Conservation (phyloP, 2,113 vertebrate genomes). For the Cricetomys ansorgei region DNA sequence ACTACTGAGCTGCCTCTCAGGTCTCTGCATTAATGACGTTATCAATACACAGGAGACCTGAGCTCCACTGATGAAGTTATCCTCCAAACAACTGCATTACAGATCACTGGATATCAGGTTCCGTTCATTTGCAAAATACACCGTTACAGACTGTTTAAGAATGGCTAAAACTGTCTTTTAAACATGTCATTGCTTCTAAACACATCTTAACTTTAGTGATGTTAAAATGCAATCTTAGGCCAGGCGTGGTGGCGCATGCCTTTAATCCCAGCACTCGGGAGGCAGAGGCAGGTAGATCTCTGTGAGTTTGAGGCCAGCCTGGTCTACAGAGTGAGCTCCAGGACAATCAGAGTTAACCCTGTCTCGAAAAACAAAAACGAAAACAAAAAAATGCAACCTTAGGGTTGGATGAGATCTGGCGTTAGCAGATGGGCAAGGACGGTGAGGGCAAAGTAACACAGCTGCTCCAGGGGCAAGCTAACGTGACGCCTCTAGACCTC, state of each 20-base stretch:
- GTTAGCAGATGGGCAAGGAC: neutral
- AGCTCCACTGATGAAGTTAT: neutral
- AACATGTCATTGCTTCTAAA: neutral
- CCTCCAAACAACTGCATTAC: neutral
- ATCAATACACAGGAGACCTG: neutral
- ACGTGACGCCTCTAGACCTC: neutral
- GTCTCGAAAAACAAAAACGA: no score
- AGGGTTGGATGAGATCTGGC: neutral
- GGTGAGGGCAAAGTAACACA: neutral
- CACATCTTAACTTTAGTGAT: neutral
- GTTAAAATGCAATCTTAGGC: neutral
- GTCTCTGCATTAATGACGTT: no score
- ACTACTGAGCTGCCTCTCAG: no score
- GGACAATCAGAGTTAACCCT: no score
- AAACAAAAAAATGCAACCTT: neutral
- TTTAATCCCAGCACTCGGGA: no score
- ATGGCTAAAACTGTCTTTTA: neutral
- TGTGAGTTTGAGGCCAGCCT: no score
- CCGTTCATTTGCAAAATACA: neutral
- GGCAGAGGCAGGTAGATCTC: no score
- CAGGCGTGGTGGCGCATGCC: no score
- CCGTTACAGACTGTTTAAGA: neutral
- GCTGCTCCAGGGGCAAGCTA: neutral
- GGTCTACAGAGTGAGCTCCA: no score
- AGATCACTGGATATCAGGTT: neutral